phyloP scores from a whole-genome alignment of 2,797 vertebrate genomes.

The Chiloscyllium punctatum region DNA sequence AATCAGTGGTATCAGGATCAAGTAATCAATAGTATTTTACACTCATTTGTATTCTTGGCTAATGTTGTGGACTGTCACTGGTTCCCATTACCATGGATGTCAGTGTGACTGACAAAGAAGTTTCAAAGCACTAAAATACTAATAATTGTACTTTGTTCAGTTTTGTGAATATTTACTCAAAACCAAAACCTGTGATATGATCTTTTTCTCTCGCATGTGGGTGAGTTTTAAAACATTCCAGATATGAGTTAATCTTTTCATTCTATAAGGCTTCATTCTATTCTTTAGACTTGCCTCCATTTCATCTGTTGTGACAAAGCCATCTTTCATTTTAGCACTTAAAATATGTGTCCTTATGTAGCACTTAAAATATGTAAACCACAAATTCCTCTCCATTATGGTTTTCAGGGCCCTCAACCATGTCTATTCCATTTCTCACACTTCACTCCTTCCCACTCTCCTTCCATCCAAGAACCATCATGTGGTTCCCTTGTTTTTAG shows the following conservation, averaged over 20 bases:
- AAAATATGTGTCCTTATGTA: too few species aligned
- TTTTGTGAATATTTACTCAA: not conserved
- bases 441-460: not conserved
- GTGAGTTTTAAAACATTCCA: not conserved
- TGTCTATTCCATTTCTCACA: not conserved
- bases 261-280: not conserved
- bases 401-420: not conserved
- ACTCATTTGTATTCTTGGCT: slow-evolving; percentile 27
- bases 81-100: not conserved
- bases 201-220: not conserved
- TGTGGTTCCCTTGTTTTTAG: not conserved
- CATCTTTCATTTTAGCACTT: not conserved
- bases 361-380: too few species aligned
- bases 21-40: slow-evolving; percentile 27
- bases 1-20: slow-evolving; percentile 13
- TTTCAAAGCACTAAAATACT: not conserved
- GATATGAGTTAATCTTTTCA: not conserved
- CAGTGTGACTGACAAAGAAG: not conserved
- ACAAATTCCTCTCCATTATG: not conserved
- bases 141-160: slow-evolving; percentile 2
- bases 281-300: not conserved
- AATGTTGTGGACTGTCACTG: not conserved
- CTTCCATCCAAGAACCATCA: not conserved
- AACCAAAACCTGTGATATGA: not conserved
- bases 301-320: not conserved